phyloP scores from a whole-genome alignment of 2,797 vertebrate genomes.

The Hozukius guyotensis region DNA sequence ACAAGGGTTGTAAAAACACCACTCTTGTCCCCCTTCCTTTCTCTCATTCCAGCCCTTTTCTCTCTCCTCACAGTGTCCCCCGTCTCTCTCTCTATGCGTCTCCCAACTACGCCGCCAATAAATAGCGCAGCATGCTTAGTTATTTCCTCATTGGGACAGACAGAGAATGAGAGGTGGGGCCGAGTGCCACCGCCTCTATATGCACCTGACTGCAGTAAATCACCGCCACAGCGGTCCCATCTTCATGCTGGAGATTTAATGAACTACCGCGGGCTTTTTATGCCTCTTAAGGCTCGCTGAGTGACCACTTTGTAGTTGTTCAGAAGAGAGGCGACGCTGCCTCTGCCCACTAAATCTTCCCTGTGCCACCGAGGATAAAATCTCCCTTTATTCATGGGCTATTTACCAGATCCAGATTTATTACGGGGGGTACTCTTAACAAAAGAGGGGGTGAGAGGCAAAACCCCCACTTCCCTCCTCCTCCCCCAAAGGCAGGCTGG shows the following conservation, averaged over 20 bases:
- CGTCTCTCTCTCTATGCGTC: neutral
- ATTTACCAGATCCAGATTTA: conserved; percentile 87
- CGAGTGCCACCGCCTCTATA: conserved; percentile 67
- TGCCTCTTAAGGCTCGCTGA: conserved; percentile 82
- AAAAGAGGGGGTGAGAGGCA: conserved; percentile 71
- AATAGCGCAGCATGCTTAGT: conserved; percentile 67
- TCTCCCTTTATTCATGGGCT: conserved; percentile 86
- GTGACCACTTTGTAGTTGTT: conserved; percentile 84
- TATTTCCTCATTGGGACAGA: conserved; percentile 75
- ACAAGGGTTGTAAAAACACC: conserved; percentile 11
- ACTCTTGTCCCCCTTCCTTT: neutral
- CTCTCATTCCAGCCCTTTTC: neutral
- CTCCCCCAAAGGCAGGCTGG: conserved; percentile 48
- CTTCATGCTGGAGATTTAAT: conserved; percentile 84
- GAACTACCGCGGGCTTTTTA: conserved; percentile 83
- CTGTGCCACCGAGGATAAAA: conserved; percentile 82
- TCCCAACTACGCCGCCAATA: conserved; percentile 42
- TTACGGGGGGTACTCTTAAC: conserved; percentile 78
- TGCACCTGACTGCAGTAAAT: conserved; percentile 83
- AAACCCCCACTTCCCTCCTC: conserved; percentile 50
- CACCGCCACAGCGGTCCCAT: conserved; percentile 75
- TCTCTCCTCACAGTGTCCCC: conserved; percentile 1
- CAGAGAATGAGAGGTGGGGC: conserved; percentile 76
- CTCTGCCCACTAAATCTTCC: conserved; percentile 82
- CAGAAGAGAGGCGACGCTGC: conserved; percentile 80